These are phyloP conservation scores for Desmophyllum pertusum DNA, from an alignment of 92 coral and sea anemone species.

Conservation along the genomic window DNA sequence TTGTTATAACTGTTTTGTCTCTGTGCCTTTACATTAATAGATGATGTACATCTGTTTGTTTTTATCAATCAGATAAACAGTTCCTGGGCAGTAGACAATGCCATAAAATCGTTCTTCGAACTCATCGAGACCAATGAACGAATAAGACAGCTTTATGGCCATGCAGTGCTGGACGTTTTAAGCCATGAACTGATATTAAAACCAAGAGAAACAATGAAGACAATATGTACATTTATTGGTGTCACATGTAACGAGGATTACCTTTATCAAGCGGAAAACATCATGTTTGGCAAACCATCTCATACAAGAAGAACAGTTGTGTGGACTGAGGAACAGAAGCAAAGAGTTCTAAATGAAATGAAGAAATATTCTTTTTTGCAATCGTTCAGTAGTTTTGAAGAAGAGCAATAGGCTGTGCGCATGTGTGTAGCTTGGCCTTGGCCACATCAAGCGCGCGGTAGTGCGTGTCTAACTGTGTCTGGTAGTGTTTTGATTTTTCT, in stretches of 20 bases:
- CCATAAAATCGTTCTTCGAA: slow-evolving; percentile 37
- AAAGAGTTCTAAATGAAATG: slow-evolving; percentile 41
- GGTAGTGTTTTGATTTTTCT: too few relatives aligned
- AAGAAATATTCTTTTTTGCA: slow-evolving; percentile 28
- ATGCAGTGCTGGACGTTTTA: slow-evolving; percentile 38
- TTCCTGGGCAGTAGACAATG: background rate
- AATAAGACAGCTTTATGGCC: slow-evolving; percentile 27
- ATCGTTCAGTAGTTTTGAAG: slow-evolving; percentile 10
- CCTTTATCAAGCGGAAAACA: slow-evolving; percentile 20
- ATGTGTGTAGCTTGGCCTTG: background rate
- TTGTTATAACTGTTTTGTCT: background rate
- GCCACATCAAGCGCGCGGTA: too few relatives aligned
- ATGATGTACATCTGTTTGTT: background rate
- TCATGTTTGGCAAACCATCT: slow-evolving; percentile 41
- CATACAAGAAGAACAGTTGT: slow-evolving; percentile 34
- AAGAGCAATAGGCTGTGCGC: background rate
- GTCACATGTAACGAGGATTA: slow-evolving; percentile 23
- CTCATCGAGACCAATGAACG: slow-evolving; percentile 36
- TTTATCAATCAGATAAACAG: slow-evolving; percentile 32
- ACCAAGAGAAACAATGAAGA: slow-evolving; percentile 37
- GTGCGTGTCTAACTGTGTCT: too few relatives aligned
- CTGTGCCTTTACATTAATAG: background rate
- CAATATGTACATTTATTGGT: slow-evolving; percentile 28
- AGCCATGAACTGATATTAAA: slow-evolving; percentile 37
- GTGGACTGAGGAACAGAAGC: slow-evolving; percentile 47